Conservation (phyloP, 1,140 invertebrate species). For the Drosophila grimshawi region DNA sequence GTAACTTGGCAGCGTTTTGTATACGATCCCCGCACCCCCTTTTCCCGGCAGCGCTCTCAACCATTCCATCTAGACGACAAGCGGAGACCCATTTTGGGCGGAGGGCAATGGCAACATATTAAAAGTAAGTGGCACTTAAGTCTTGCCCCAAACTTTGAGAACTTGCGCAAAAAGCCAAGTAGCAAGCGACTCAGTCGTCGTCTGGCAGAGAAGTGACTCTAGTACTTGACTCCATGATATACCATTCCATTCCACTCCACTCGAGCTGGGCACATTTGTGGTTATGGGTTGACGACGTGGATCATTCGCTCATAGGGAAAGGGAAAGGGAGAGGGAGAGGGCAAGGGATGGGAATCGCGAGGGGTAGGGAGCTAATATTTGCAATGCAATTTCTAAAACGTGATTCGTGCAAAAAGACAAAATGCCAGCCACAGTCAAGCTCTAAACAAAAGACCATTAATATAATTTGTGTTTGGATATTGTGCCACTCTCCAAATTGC, state of each 20-base stretch:
- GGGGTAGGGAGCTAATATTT: slow-evolving; percentile 32
- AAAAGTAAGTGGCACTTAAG: slow-evolving; percentile 71
- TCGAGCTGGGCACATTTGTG: slow-evolving; percentile 39
- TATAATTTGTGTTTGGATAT: slow-evolving; percentile 76
- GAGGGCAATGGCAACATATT: slow-evolving; percentile 66
- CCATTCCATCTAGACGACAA: neutral
- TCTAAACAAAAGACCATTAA: slow-evolving; percentile 71
- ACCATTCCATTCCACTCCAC: neutral
- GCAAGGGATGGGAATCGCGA: neutral
- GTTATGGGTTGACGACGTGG: slow-evolving; percentile 34
- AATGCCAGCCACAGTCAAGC: slow-evolving; percentile 52
- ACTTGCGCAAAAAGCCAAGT: slow-evolving; percentile 66
- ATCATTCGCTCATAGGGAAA: slow-evolving; percentile 26
- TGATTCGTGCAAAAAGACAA: slow-evolving; percentile 78
- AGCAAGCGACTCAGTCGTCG: slow-evolving; percentile 37
- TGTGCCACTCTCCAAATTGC: slow-evolving; percentile 54
- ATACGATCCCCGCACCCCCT: slow-evolving; percentile 1
- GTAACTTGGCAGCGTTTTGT: slow-evolving; percentile 60
- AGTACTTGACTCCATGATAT: slow-evolving; percentile 15
- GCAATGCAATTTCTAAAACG: slow-evolving; percentile 79
- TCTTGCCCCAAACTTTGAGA: slow-evolving; percentile 56
- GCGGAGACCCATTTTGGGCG: slow-evolving; percentile 63
- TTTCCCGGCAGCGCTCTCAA: neutral
- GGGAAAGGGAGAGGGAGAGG: neutral
- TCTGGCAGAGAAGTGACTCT: slow-evolving; percentile 56